Conservation (phyloP, 2,888 invertebrate species). For the Pardosa pseudoannulata region DNA sequence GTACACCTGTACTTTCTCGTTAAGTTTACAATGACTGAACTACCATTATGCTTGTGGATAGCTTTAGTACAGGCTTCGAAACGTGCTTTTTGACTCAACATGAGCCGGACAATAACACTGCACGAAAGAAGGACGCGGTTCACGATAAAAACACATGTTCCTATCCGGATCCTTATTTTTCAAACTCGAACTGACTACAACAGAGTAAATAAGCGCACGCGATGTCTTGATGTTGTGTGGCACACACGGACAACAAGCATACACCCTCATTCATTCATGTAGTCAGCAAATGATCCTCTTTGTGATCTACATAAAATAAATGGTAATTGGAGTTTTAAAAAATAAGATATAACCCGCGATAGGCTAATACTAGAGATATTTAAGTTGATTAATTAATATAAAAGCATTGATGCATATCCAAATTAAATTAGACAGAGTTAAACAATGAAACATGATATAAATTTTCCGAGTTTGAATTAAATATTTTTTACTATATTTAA, state of each 20-base stretch:
- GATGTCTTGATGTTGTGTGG: not conserved
- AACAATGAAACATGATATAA: too few species aligned
- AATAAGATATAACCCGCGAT: not conserved
- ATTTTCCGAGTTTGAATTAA: too few species aligned
- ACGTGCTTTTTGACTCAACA: conserved; percentile 6
- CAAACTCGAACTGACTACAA: not conserved
- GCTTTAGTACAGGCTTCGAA: not conserved
- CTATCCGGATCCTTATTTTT: conserved; percentile 16
- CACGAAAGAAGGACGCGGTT: conserved; percentile 18
- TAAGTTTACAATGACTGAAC: not conserved
- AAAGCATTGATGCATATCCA: too few species aligned
- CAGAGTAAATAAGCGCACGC: not conserved
- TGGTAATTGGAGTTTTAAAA: not conserved
- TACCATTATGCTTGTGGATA: not conserved
- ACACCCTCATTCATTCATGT: not conserved
- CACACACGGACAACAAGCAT: not conserved
- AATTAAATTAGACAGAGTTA: too few species aligned
- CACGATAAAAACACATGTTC: conserved; percentile 60
- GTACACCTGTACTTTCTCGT: conserved; percentile 41
- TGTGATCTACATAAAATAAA: not conserved
- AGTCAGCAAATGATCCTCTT: conserved; percentile 2
- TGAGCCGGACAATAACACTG: conserved; percentile 1
- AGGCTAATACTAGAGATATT: not conserved
- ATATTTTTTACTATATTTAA: too few species aligned
- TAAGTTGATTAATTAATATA: not conserved